Evolutionary conservation across 2,797 vertebrate species (phyloP).

Genomic region (Hirundo rustica): DNA sequence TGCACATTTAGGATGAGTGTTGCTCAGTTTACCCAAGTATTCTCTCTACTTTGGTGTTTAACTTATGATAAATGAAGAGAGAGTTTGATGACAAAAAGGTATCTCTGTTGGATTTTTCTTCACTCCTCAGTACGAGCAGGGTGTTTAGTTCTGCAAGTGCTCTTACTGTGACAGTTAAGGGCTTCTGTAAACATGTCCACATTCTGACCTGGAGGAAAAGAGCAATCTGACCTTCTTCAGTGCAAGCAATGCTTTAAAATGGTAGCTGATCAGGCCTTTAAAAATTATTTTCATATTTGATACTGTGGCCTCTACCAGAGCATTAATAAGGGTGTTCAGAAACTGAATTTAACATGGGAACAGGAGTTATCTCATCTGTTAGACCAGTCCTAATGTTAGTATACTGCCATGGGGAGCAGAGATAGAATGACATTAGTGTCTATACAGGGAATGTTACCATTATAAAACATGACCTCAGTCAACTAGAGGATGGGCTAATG

Average conservation of each 20-base stretch:
- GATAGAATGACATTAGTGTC: background rate
- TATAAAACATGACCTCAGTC: conserved; percentile 15
- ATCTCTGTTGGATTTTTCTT: background rate
- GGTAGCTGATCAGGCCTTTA: background rate
- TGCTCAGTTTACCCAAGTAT: background rate
- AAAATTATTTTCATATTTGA: background rate
- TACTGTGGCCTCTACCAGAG: background rate
- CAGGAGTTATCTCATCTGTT: background rate
- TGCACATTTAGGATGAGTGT: background rate
- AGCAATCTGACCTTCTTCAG: background rate
- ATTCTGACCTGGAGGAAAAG: background rate
- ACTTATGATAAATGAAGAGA: background rate
- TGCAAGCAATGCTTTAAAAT: background rate
- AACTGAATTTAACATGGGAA: background rate
- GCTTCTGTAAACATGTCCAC: background rate
- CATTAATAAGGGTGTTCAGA: background rate
- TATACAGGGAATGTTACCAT: background rate
- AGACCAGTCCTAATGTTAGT: background rate
- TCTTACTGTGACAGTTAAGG: background rate
- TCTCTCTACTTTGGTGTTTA: background rate
- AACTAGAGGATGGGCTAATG: background rate
- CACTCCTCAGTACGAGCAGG: accelerated
- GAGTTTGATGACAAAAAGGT: background rate
- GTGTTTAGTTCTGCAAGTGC: background rate
- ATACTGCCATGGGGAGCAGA: background rate